Evolutionary conservation across 2,888 invertebrate genomes (phyloP).

Genomic region (Drosophila stalkeri): DNA sequence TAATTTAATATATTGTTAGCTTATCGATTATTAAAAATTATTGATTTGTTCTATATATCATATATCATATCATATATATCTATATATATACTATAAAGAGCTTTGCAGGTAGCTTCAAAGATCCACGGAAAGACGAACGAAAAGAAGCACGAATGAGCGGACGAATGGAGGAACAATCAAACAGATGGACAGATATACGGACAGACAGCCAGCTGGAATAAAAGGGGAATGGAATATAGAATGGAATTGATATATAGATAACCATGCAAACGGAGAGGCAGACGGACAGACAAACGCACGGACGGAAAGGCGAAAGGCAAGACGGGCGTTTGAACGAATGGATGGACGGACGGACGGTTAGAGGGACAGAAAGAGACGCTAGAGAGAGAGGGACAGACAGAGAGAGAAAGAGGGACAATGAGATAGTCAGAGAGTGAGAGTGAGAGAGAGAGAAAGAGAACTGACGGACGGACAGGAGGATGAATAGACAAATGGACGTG

Average conservation of each 20-base stretch:
- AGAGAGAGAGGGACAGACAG: not conserved
- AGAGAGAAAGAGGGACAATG: not conserved
- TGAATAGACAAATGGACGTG: not conserved
- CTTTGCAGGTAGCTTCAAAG: no score
- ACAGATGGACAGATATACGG: not conserved
- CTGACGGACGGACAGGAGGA: not conserved
- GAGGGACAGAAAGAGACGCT: not conserved
- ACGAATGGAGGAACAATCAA: not conserved
- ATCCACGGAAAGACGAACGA: not conserved
- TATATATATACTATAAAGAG: no score
- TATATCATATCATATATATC: no score
- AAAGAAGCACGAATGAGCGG: not conserved
- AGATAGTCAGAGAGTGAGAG: no score
- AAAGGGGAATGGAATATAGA: no score
- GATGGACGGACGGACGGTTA: not conserved
- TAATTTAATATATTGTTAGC: no score
- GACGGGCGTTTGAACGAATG: no score
- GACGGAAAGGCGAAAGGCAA: not conserved
- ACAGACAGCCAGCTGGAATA: not conserved
- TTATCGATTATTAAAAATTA: no score
- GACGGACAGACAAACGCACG: not conserved
- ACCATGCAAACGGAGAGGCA: not conserved
- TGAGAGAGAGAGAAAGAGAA: no score
- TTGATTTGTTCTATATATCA: no score
- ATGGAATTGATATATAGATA: no score